A percentile compares a stretch with the other conserved stretches of the same genome.
phyloP scores from a whole-genome alignment of 2,797 vertebrate genomes.

The Myripristis jacobus region DNA sequence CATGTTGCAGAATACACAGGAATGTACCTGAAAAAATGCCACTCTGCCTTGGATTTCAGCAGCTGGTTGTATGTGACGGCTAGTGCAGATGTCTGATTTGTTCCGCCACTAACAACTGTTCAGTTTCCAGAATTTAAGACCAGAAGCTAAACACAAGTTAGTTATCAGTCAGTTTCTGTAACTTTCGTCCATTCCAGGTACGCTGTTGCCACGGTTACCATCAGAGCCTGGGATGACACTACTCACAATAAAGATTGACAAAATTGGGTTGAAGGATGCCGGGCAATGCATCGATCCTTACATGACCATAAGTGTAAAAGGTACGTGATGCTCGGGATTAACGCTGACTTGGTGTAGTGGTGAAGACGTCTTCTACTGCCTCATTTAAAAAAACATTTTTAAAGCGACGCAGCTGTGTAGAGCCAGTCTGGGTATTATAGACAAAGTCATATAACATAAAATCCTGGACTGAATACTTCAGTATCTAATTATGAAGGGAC shows the following conservation, averaged over 20 bases:
- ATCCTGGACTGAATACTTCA: no score
- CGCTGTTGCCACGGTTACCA: constrained; percentile 94
- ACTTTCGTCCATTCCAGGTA: constrained; percentile 83
- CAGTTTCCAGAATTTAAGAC: not conserved
- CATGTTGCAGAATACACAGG: not conserved
- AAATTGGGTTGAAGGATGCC: constrained; percentile 97
- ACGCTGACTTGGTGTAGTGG: no score
- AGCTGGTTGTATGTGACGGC: not conserved
- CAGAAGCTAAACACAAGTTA: not conserved
- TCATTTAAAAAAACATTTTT: no score
- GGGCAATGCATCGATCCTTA: constrained; percentile 99
- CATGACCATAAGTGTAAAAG: constrained; percentile 96
- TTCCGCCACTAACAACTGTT: no score
- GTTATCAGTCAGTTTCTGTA: not conserved
- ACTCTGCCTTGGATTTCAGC: not conserved
- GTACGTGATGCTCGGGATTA: constrained; percentile 58
- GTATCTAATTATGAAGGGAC: no score
- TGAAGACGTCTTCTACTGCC: no score
- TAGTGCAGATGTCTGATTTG: no score
- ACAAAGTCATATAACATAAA: no score
- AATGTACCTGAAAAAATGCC: not conserved
- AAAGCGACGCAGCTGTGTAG: no score
- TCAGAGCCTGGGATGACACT: constrained; percentile 97
- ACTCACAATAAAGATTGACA: constrained; percentile 95
- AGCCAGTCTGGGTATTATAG: no score